Conservation (phyloP, 2,888 invertebrate species). For the Noctua janthina region DNA sequence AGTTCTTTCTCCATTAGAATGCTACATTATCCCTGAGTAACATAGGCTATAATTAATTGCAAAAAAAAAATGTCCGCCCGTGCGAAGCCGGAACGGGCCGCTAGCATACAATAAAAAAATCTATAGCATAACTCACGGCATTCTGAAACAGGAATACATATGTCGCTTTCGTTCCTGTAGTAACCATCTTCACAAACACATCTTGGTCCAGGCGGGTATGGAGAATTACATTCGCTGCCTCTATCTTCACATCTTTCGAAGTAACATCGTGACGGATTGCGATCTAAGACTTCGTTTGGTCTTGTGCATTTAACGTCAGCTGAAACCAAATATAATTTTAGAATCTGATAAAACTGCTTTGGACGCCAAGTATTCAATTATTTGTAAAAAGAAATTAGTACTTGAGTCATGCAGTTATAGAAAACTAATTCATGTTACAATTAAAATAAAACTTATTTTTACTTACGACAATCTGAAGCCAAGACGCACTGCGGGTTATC, state of each 20-base stretch:
- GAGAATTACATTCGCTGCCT: slow-evolving; percentile 45
- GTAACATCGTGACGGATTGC: slow-evolving; percentile 69
- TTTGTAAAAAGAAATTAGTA: neutral
- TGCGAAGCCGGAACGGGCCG: too few species aligned
- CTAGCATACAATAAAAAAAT: neutral
- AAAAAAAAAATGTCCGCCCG: too few species aligned
- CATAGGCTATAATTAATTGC: too few species aligned
- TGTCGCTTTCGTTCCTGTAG: slow-evolving; percentile 63
- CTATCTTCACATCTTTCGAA: slow-evolving; percentile 70
- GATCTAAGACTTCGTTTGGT: slow-evolving; percentile 71
- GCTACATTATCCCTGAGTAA: too few species aligned
- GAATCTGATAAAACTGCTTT: neutral
- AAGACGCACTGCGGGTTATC: slow-evolving; percentile 38
- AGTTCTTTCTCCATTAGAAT: too few species aligned
- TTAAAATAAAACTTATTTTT: neutral
- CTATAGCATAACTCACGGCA: slow-evolving; percentile 67
- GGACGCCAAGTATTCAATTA: neutral
- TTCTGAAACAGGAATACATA: slow-evolving; percentile 67
- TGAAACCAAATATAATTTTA: slow-evolving; percentile 50
- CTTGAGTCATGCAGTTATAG: neutral
- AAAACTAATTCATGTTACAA: neutral
- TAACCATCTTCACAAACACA: slow-evolving; percentile 65
- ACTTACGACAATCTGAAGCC: slow-evolving; percentile 72
- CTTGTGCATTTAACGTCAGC: slow-evolving; percentile 74
- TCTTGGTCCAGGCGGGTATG: slow-evolving; percentile 57